A percentile compares a stretch with the other conserved stretches of the same genome.
Evolutionary conservation across 2,113 vertebrate genomes (phyloP).

Genomic region (Glareola pratincola): DNA sequence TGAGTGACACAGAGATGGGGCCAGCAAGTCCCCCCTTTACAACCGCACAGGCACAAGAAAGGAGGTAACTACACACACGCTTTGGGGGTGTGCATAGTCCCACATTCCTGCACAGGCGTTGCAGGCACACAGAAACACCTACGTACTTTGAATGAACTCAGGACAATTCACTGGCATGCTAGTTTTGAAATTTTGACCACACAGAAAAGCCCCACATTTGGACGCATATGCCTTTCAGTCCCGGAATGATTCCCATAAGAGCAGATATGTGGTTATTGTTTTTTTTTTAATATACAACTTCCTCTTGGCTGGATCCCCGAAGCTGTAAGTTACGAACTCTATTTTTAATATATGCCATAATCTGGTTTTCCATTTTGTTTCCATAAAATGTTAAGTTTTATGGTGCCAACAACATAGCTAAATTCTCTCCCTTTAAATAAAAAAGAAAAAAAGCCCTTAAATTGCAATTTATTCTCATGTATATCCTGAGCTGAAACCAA

Average conservation of each 20-base stretch:
- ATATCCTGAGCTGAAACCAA: neutral
- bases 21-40: neutral
- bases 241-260: neutral
- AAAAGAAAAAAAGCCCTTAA: neutral
- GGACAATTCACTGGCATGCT: neutral
- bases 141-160: neutral
- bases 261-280: neutral
- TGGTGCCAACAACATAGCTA: neutral
- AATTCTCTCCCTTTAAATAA: neutral
- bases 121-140: neutral
- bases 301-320: neutral
- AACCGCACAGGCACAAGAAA: neutral
- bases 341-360: neutral
- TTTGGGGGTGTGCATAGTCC: neutral
- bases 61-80: neutral
- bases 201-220: neutral
- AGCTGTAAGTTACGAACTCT: neutral
- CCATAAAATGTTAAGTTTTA: constrained; percentile 13
- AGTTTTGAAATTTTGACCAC: neutral
- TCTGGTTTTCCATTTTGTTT: neutral
- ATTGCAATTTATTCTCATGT: neutral
- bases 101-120: neutral
- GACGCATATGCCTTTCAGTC: neutral
- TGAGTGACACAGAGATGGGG: neutral
- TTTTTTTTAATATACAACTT: neutral